Evolutionary conservation across 2,888 invertebrate species (phyloP), one percentile per base, ranked within the genome.

Genomic region (Sinopyrophorus schimmeli): DNA sequence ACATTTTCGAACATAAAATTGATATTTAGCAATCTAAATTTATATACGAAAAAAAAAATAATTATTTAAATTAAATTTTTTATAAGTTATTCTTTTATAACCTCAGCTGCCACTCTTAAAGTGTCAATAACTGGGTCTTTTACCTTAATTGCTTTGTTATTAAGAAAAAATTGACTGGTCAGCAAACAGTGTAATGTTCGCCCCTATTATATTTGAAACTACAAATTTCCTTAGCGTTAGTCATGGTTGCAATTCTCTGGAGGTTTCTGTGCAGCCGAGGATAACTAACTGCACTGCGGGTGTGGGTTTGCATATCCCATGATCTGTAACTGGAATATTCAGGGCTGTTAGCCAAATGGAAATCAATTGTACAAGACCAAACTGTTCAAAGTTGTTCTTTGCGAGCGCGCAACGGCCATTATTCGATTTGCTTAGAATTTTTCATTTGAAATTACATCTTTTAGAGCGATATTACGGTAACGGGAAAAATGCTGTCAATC

Each of bases 231-330:
- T 37, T 42, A 48, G 46, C 46, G 51, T 41, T 51, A 51, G 51
- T 51, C 40, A 46, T 53, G 48, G 49, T 43, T 51, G 52, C 53
- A 54, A 56, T 51, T 56, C 56, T 51, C 56, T 37, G 52, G 54
- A 26, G 47, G 56, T 40, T 42, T 44, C 34, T 54, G 53, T 56
- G 51, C 56, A 54, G 49, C 43, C 53, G 34, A 54, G 56, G 49
- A 50, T 56, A 54, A 56, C 56, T 56, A 54, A 54, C 56, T 54
- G 54, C 54, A 54, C 52, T 54, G 51, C 51, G 49, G 48, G 43
- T 48, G 51, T 34, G 42, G 46, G 46, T 46, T 44, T 51, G 37
- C 46, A 51, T 46, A 46, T 44, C 35, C 38, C 44, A 39, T 44
- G 43, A 50, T 50, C 49, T 50, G 49, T 50, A 50, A 50, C 43